phyloP scores from a whole-genome alignment of 2,888 invertebrate genomes.

The Meiosimyza platycephala region DNA sequence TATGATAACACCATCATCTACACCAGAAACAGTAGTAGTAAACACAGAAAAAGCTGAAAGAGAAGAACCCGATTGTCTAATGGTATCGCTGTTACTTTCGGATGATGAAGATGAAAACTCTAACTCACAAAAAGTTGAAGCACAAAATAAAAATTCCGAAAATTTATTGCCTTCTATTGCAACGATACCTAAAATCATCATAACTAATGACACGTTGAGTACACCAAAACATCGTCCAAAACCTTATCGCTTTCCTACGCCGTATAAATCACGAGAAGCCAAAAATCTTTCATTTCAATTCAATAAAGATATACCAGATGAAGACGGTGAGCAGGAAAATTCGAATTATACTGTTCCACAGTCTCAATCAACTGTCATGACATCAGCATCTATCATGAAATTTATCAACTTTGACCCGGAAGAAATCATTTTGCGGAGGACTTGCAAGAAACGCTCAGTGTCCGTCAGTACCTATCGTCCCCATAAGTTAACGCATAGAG shows the following conservation, averaged over 20 bases:
- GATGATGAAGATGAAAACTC: slow-evolving; percentile 37
- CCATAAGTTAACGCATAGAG: slow-evolving; percentile 21
- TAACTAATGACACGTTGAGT: slow-evolving; percentile 35
- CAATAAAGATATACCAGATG: slow-evolving; percentile 30
- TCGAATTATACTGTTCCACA: no score
- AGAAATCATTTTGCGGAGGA: slow-evolving; percentile 44
- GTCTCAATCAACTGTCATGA: neutral
- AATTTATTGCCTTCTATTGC: slow-evolving; percentile 3
- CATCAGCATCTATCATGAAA: slow-evolving; percentile 3
- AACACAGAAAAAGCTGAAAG: slow-evolving; percentile 33
- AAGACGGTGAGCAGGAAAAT: slow-evolving; percentile 1
- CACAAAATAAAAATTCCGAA: neutral
- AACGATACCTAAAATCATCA: slow-evolving; percentile 32
- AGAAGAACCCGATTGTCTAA: slow-evolving; percentile 27
- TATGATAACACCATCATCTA: neutral
- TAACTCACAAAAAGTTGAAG: neutral
- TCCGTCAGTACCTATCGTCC: slow-evolving; percentile 46
- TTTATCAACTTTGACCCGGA: slow-evolving; percentile 42
- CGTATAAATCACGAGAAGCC: slow-evolving; percentile 46
- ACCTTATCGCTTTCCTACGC: slow-evolving; percentile 50
- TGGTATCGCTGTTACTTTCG: slow-evolving; percentile 39
- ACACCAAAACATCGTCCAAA: slow-evolving; percentile 31
- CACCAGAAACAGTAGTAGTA: neutral
- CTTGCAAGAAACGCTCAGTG: slow-evolving; percentile 55
- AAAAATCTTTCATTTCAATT: slow-evolving; percentile 24